A percentile compares a stretch with the other conserved stretches of the same genome.
phyloP scores from a whole-genome alignment of 2,888 invertebrate genomes.

The Caenorhabditis sp. region DNA sequence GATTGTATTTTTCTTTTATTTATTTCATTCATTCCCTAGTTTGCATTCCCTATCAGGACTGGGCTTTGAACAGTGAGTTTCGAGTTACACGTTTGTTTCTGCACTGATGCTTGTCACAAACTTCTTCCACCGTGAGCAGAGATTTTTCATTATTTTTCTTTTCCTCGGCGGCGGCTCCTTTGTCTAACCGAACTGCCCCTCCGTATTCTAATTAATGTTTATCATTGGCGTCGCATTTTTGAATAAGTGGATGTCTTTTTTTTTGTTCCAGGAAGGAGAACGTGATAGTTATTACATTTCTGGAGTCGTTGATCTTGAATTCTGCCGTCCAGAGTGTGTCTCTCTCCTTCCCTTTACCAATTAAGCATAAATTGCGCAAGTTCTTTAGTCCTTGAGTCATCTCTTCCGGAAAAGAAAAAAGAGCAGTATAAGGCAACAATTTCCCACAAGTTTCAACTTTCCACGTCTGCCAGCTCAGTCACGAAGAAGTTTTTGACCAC shows the following conservation, averaged over 20 bases:
- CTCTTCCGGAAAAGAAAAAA: conserved; percentile 17
- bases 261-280: conserved; percentile 14
- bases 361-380: conserved; percentile 24
- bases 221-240: not conserved
- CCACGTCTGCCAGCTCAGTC: conserved; percentile 21
- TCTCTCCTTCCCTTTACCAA: conserved; percentile 10
- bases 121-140: not conserved
- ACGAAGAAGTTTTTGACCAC: conserved; percentile 26
- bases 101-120: conserved; percentile 30
- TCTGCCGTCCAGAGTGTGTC: conserved; percentile 2
- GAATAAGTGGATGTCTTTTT: no score
- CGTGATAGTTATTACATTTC: conserved; percentile 34
- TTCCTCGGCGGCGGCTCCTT: not conserved
- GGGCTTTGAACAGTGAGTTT: conserved; percentile 50
- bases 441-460: conserved; percentile 50
- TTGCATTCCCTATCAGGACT: conserved; percentile 10
- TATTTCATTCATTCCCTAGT: not conserved
- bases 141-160: conserved; percentile 33
- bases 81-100: conserved; percentile 42
- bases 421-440: conserved; percentile 27
- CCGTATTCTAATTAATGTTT: conserved; percentile 25
- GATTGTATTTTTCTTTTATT: not conserved
- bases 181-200: conserved; percentile 24
- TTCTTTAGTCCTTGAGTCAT: conserved; percentile 38
- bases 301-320: not conserved